These are phyloP conservation scores for Sebastes steindachneri DNA, from an alignment of 2,797 vertebrate species.

Conservation along the genomic window DNA sequence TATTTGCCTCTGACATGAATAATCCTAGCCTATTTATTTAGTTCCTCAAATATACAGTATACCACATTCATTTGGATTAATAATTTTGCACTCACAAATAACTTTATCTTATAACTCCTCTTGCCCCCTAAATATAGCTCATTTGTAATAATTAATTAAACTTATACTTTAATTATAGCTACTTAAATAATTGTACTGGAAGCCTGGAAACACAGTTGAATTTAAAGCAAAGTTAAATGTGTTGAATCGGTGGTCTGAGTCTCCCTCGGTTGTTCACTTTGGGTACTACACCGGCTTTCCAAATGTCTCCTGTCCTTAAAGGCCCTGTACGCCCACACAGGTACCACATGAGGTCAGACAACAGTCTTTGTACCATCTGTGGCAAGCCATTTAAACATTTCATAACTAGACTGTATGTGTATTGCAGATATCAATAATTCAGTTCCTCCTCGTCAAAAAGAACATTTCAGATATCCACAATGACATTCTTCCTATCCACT, in stretches of 20 bases:
- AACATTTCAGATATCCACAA: too few relatives aligned
- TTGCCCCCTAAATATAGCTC: not conserved
- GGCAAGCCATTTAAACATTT: too few relatives aligned
- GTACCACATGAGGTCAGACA: too few relatives aligned
- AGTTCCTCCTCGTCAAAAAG: too few relatives aligned
- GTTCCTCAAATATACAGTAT: too few relatives aligned
- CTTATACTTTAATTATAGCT: not conserved
- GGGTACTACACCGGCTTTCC: not conserved
- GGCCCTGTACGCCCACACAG: too few relatives aligned
- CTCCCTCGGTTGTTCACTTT: conserved; percentile 13
- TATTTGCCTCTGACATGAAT: not conserved
- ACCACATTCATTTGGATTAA: not conserved
- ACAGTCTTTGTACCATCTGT: too few relatives aligned
- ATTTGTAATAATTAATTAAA: not conserved
- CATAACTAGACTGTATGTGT: too few relatives aligned
- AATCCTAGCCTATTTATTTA: too few relatives aligned
- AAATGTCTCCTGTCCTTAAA: not conserved
- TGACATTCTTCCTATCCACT: too few relatives aligned
- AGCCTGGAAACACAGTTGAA: not conserved
- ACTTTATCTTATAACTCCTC: not conserved
- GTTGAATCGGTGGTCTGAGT: not conserved
- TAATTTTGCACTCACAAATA: not conserved
- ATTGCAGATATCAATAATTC: too few relatives aligned
- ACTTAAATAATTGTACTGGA: not conserved
- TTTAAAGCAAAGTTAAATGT: not conserved